A percentile compares a stretch with the other conserved stretches of the same genome.
These are phyloP conservation scores for Cerceris ruficornis DNA, from an alignment of 2,888 invertebrate genomes.

Conservation along the genomic window DNA sequence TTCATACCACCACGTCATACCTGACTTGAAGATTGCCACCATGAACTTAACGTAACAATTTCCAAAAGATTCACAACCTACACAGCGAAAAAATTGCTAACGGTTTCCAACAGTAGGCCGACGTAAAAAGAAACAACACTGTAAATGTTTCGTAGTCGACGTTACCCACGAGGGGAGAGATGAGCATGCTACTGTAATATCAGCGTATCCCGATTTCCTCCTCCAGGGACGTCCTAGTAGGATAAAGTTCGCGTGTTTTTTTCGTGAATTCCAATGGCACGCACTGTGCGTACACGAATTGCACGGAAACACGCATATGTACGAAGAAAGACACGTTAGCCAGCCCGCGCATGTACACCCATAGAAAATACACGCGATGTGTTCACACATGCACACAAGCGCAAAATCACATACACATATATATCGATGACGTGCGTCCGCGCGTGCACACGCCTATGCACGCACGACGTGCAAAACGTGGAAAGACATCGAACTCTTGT, in stretches of 20 bases:
- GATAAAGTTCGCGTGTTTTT: conserved; percentile 35
- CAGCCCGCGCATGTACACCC: conserved; percentile 43
- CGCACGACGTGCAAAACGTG: conserved; percentile 54
- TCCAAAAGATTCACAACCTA: conserved; percentile 19
- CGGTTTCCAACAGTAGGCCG: conserved; percentile 23
- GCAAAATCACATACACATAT: neutral
- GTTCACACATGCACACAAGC: conserved; percentile 12
- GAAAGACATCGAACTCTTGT: conserved; percentile 45
- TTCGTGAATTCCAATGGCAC: conserved; percentile 48
- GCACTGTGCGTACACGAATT: conserved; percentile 39
- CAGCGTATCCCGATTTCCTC: conserved; percentile 28
- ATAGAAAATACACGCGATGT: conserved; percentile 35
- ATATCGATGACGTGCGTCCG: conserved; percentile 26
- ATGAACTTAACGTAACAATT: neutral
- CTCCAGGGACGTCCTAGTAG: conserved; percentile 20
- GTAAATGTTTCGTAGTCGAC: conserved; percentile 18
- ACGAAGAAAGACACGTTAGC: conserved; percentile 32
- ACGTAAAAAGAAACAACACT: conserved; percentile 34
- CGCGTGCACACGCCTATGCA: conserved; percentile 57
- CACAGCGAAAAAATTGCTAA: conserved; percentile 23
- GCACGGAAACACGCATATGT: conserved; percentile 19
- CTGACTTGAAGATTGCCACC: conserved; percentile 14
- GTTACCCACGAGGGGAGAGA: conserved; percentile 46
- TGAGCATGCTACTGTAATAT: conserved; percentile 35
- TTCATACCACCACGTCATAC: neutral